Evolutionary conservation across 2,888 invertebrate genomes (phyloP), one percentile per base, ranked within the genome.

Genomic region (Strigamia transsilvanica): DNA sequence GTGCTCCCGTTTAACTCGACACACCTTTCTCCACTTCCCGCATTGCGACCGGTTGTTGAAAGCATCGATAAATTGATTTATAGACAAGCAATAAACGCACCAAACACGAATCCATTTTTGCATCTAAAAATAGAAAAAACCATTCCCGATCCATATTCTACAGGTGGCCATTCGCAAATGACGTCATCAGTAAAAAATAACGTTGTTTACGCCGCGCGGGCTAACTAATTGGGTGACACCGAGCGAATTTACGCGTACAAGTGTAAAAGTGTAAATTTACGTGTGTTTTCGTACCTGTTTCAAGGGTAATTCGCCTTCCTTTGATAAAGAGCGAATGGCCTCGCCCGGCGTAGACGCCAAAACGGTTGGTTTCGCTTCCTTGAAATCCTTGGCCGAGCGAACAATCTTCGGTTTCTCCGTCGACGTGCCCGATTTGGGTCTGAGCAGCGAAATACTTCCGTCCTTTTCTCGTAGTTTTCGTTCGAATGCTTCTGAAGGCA

Each of bases 401-500:
- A n/a, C n/a, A 51, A n/a, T 12, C 4, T 12, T 13, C n/a, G 13
- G 3, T 51, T 51, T n/a, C 4, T n/a, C 51, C 2, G 51, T 51
- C 4, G 51, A 51, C 4, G 51, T n/a, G 3, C n/a, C n/a, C 51
- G 51, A 51, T 51, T 51, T 51, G 5, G 51, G 51, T 51, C 51
- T 51, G 4, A 51, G n/a, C n/a, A 51, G n/a, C 51, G 51, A 3
- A 9, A 51, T 51, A 51, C 51, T 51, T 51, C 51, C 51, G n/a
- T 51, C 51, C 51, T 51, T 51, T 51, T 51, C 51, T 12, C 51
- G 51, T 51, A 51, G n/a, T 51, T n/a, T 13, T 51, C 51, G 51
- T 51, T 51, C 51, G 51, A 13, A 51, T n/a, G 51, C 51, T 51
- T 51, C 51, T 51, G 51, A 51, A 51, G 51, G 51, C 51, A 51